Base-by-base conservation (phyloP, 2,113 vertebrate species). In the Osmerus mordax region DNA sequence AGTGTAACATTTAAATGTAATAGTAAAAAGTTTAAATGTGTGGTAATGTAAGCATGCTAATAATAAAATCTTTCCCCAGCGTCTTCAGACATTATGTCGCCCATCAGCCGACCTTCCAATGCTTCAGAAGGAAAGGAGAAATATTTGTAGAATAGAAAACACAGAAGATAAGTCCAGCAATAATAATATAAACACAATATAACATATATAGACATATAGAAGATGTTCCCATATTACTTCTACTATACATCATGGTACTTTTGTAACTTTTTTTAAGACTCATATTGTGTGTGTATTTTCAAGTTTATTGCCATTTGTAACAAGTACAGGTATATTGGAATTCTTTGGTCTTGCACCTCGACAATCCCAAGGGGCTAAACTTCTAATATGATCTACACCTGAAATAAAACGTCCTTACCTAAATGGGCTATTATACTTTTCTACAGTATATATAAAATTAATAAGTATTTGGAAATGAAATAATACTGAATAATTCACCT, bases 71-170 rank as follows among this genome's bases (percentile, higher is more conserved):
- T 75, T 80, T 68, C 11, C 8, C 1, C 36, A 90, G 88, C 84
- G 87, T 59, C 36, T 91, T 41, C 87, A 85, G 70, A 23, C 58
- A n/a, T 74, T 61, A 58, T 77, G 70, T 64, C 70, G 52, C 53
- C 77, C 88, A 59, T 78, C 81, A 67, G 74, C 71, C 41, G 86
- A 89, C 59, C 84, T 86, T 61, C 81, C 78, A 62, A 68, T 80
- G 65, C 76, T 70, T 69, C 56, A 69, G 52, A 85, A 80, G 72
- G 78, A 81, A 62, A 81, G 73, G 69, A 47, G 14, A 32, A 60
- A 41, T 15, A 51, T 81, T 3, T 59, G n/a, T 15, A 9, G 6
- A 28, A n/a, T 62, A 47, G 58, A 67, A 47, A 47, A 47, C 41
- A 14, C 75, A 19, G 69, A 59, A 73, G 25, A 61, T 55, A 62